Evolutionary conservation across 2,797 vertebrate species (phyloP).

Genomic region (Hozukius guyotensis): DNA sequence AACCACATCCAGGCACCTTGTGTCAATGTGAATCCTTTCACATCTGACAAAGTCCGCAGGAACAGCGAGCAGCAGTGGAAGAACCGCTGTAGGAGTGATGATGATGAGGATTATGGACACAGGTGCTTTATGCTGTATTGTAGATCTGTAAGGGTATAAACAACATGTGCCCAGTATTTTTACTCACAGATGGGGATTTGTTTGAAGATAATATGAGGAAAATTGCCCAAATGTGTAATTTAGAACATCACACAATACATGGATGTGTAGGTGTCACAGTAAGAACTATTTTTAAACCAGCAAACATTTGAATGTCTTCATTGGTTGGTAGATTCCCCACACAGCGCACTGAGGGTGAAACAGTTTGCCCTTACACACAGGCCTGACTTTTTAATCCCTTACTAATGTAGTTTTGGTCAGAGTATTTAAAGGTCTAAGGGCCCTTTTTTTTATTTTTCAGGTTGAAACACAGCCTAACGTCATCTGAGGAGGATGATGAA

Average conservation of each 20-base stretch:
- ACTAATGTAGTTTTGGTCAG: neutral
- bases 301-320: neutral
- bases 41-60: slow-evolving; percentile 88
- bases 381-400: neutral
- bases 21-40: slow-evolving; percentile 97
- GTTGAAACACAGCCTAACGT: slow-evolving; percentile 78
- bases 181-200: neutral
- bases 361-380: neutral
- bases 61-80: slow-evolving; percentile 75
- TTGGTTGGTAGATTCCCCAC: neutral
- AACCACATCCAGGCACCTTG: slow-evolving; percentile 72
- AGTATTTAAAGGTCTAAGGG: slow-evolving; percentile 6
- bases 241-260: neutral
- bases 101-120: slow-evolving; percentile 71
- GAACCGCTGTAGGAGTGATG: slow-evolving; percentile 81
- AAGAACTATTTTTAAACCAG: neutral
- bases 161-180: neutral
- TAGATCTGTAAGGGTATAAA: neutral
- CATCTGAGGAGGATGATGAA: slow-evolving; percentile 84
- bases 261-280: neutral
- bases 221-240: neutral
- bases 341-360: neutral
- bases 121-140: slow-evolving; percentile 58
- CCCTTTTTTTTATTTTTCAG: slow-evolving; percentile 61
- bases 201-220: neutral